Evolutionary conservation across 1,140 invertebrate species (phyloP).

Genomic region (Lucilia cuprina): DNA sequence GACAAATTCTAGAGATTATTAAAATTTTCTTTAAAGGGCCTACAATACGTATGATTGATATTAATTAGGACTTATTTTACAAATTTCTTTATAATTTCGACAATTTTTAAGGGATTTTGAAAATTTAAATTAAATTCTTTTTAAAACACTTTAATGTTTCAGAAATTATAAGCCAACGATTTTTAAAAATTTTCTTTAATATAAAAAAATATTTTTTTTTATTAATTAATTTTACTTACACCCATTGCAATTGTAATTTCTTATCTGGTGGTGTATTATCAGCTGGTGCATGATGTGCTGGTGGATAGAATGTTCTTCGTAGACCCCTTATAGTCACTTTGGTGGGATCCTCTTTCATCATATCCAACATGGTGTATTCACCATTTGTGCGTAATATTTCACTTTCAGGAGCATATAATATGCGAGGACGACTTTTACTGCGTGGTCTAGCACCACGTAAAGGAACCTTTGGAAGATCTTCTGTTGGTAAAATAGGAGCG

Average conservation of each 20-base stretch:
- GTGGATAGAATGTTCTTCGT: conserved; percentile 85
- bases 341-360: conserved; percentile 82
- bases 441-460: conserved; percentile 70
- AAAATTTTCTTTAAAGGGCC: too few species aligned
- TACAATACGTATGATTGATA: too few species aligned
- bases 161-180: too few species aligned
- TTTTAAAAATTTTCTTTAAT: too few species aligned
- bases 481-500: conserved; percentile 65
- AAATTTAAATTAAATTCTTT: too few species aligned
- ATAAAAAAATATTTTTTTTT: too few species aligned
- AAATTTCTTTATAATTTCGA: too few species aligned
- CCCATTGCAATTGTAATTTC: conserved; percentile 89
- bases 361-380: conserved; percentile 83
- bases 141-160: too few species aligned
- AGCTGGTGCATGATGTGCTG: conserved; percentile 79
- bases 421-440: conserved; percentile 81
- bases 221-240: conserved; percentile 68
- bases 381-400: conserved; percentile 73
- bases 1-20: too few species aligned
- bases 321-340: conserved; percentile 84
- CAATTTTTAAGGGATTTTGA: too few species aligned
- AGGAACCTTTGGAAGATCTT: conserved; percentile 63
- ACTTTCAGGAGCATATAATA: conserved; percentile 79
- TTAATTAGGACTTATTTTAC: too few species aligned
- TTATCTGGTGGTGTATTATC: conserved; percentile 86